Percentiles rank a stretch among this genome's conserved stretches.
These are phyloP conservation scores for Tympanuchus pallidicinctus DNA, from an alignment of 2,113 vertebrate species.

Conservation along the genomic window DNA sequence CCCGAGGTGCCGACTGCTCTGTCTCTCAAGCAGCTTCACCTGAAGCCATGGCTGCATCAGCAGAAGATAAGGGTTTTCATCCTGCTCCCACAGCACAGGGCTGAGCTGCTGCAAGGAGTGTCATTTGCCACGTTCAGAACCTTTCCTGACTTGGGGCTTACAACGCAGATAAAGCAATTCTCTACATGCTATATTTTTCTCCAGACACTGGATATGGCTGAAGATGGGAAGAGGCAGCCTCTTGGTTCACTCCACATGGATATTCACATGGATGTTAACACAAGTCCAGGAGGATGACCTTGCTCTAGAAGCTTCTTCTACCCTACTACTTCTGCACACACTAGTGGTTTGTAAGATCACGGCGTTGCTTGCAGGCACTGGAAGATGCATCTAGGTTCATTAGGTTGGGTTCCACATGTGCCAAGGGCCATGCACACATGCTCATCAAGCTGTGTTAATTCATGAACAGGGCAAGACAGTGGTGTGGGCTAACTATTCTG, in stretches of 20 bases:
- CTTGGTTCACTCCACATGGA: neutral
- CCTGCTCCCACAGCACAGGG: neutral
- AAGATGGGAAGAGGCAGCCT: neutral
- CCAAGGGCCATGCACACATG: fast-evolving
- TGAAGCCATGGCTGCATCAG: neutral
- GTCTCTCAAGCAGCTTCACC: neutral
- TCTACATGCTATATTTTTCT: neutral
- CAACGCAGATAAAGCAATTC: neutral
- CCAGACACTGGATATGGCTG: neutral
- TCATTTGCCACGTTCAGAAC: neutral
- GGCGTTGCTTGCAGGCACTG: neutral
- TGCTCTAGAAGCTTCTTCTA: neutral
- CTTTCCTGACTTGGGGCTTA: neutral
- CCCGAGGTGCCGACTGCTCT: fast-evolving
- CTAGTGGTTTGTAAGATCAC: neutral
- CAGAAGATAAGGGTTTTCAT: neutral
- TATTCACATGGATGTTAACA: neutral
- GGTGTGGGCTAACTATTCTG: neutral
- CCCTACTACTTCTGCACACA: neutral
- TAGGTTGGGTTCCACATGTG: neutral
- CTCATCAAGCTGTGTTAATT: neutral
- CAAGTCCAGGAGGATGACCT: neutral
- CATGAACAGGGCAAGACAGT: neutral
- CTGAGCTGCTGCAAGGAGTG: neutral
- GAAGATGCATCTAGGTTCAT: neutral